Evolutionary conservation across 2,888 invertebrate genomes (phyloP), one percentile per base, ranked within the genome.

Genomic region (Opisthograptis luteolata): DNA sequence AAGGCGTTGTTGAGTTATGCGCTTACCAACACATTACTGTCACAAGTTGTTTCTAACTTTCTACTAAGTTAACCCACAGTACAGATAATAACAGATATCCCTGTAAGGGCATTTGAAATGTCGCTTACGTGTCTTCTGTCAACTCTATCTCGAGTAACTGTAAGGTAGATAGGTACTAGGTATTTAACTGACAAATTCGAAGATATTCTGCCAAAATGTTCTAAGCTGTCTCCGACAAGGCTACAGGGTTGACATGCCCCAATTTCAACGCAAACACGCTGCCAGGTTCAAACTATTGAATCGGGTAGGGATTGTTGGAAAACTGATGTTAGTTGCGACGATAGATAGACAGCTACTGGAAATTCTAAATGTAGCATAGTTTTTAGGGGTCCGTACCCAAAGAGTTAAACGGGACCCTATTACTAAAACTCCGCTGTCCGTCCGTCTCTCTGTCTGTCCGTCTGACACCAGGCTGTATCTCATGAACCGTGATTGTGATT

Each of bases 281-380:
- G n/a, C n/a, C n/a, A 19, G 15, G 7, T 10, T 24, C 31, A 12
- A 42, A 42, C 32, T 42, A 25, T 25, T 17, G 17, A 41, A 24
- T n/a, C n/a, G 1, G 6, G 7, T 20, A 25, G 10, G 25, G 25
- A 41, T 13, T 13, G 24, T 10, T 43, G 34, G 25, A 27, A 27
- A 5, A 15, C 19, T 27, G 27, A 27, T 27, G 22, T n/a, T 9
- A 10, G 4, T 13, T 17, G 13, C 2, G 7, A 8, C 17, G 12
- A 20, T 34, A 25, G 42, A 25, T 27, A 2, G 14, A 27, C 20
- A 34, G 25, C 34, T 43, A 27, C 24, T 9, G 9, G 25, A 25
- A 13, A 25, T n/a, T n/a, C n/a, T n/a, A n/a, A n/a, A n/a, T 20
- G 6, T 20, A 20, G 20, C 20, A 20, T 4, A 20, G 20, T 4